These are phyloP conservation scores for Squalus acanthias DNA, from an alignment of 2,797 vertebrate species.

Conservation along the genomic window DNA sequence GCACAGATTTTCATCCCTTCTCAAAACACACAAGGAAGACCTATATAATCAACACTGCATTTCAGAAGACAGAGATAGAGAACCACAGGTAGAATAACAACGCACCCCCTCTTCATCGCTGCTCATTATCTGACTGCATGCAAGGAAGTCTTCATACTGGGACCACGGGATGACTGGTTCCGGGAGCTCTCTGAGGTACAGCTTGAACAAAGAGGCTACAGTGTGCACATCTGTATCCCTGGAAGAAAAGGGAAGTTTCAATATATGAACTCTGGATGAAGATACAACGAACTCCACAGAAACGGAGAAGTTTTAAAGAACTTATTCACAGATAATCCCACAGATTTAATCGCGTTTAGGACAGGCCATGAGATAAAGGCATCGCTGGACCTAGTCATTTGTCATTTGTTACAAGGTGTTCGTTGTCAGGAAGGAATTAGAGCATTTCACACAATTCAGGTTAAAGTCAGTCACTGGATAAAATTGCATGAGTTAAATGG, in stretches of 20 bases:
- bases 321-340: not conserved
- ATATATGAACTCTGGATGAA: not conserved
- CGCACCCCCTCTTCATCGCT: conserved; percentile 60
- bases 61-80: not conserved
- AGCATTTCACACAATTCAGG: not conserved
- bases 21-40: not conserved
- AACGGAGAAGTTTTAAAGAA: not conserved
- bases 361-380: not conserved
- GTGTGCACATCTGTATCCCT: conserved; percentile 97
- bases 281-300: not conserved
- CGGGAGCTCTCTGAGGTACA: conserved; percentile 90
- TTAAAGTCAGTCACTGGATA: not conserved
- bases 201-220: conserved; percentile 87
- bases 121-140: conserved; percentile 69
- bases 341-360: not conserved
- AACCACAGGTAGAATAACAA: not conserved
- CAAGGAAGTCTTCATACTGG: conserved; percentile 86
- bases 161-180: conserved; percentile 86
- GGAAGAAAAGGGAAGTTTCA: conserved; percentile 43
- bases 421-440: not conserved
- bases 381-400: not conserved
- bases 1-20: not conserved
- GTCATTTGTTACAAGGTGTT: not conserved
- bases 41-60: not conserved
- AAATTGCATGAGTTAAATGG: not conserved